Evolutionary conservation across 92 coral and sea anemone species (phyloP).

Genomic region (Bergia puertoricense): DNA sequence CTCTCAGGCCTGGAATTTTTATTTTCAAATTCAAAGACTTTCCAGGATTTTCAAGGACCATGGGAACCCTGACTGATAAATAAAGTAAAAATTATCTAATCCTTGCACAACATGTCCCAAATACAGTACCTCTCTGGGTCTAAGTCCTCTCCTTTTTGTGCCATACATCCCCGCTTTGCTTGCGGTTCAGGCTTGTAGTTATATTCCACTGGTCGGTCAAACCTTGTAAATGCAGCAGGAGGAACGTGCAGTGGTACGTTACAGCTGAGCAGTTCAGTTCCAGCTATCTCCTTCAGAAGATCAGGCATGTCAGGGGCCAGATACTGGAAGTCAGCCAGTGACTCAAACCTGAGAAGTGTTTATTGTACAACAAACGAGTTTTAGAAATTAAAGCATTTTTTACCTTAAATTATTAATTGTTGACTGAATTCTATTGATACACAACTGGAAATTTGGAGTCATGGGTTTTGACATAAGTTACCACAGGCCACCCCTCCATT

Average conservation of each 20-base stretch:
- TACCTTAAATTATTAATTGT: background rate
- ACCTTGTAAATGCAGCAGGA: constrained; percentile 84
- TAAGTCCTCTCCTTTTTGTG: constrained; percentile 37
- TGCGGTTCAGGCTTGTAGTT: constrained; percentile 64
- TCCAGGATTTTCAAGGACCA: no score
- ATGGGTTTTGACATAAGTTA: no score
- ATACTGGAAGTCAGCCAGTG: constrained; percentile 89
- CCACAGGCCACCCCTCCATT: no score
- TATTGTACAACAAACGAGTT: background rate
- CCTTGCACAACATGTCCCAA: no score
- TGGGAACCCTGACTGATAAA: no score
- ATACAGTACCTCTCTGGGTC: constrained; percentile 55
- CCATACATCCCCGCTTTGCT: constrained; percentile 38
- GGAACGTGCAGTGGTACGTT: constrained; percentile 71
- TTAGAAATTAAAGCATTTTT: background rate
- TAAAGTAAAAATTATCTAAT: no score
- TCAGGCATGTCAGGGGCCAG: constrained; percentile 76
- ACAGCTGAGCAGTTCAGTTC: constrained; percentile 63
- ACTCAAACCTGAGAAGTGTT: constrained; percentile 65
- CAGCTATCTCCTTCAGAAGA: constrained; percentile 63
- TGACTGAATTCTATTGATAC: no score
- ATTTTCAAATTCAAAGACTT: no score
- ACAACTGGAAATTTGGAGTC: no score
- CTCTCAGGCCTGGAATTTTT: no score
- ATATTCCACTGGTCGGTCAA: constrained; percentile 77